These are phyloP conservation scores for Clinocottus analis DNA, from an alignment of 2,113 vertebrate genomes.

Conservation along the genomic window DNA sequence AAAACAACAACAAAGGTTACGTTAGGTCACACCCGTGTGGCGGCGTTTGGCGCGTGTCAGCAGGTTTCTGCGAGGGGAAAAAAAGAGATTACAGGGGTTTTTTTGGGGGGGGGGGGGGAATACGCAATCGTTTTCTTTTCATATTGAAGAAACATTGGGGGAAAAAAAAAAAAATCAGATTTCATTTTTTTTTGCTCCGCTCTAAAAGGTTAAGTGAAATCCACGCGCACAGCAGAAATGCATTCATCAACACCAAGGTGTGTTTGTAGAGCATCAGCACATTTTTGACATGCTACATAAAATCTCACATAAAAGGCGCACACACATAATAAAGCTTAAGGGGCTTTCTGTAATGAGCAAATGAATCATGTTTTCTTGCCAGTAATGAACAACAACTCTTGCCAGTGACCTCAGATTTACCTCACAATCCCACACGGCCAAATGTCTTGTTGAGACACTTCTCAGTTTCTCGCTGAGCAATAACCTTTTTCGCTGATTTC, in stretches of 20 bases:
- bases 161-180: neutral
- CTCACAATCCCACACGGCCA: conserved; percentile 38
- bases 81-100: no score
- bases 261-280: conserved; percentile 24
- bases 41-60: no score
- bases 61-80: conserved; percentile 10
- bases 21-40: neutral
- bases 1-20: conserved; percentile 37
- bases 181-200: neutral
- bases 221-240: neutral
- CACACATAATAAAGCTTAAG: conserved; percentile 25
- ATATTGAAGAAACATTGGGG: no score
- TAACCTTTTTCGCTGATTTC: conserved; percentile 49
- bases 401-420: conserved; percentile 57
- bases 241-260: conserved; percentile 3
- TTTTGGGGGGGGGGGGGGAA: no score
- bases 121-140: no score
- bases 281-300: conserved; percentile 36
- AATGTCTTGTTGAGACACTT: conserved; percentile 45
- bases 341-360: conserved; percentile 46
- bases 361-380: conserved; percentile 49
- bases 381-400: conserved; percentile 41
- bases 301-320: conserved; percentile 31
- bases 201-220: neutral
- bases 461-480: conserved; percentile 43